Conservation (phyloP, 1,140 invertebrate species). For the Notospermus geniculatus region DNA sequence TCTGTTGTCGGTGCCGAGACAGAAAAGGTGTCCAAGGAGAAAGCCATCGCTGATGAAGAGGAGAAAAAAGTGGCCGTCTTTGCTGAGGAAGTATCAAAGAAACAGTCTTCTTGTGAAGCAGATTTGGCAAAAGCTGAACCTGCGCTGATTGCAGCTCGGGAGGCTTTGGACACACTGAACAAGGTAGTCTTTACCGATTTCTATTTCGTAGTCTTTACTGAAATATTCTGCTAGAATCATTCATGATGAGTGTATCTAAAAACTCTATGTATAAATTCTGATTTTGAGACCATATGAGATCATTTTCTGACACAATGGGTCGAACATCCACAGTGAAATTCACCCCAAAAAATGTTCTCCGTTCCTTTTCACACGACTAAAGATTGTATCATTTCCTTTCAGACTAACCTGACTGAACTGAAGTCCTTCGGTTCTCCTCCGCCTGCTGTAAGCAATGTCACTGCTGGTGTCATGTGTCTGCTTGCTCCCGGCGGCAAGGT, state of each 20-base stretch:
- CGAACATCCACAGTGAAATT: no score
- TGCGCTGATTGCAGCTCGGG: slow-evolving; percentile 85
- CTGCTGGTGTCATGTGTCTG: slow-evolving; percentile 91
- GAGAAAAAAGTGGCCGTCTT: slow-evolving; percentile 90
- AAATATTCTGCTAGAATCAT: no score
- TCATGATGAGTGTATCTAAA: no score
- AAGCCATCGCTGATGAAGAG: slow-evolving; percentile 88
- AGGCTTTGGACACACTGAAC: slow-evolving; percentile 92
- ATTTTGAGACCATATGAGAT: no score
- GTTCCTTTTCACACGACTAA: no score
- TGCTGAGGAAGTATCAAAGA: slow-evolving; percentile 90
- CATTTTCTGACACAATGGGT: no score
- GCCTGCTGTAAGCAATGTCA: slow-evolving; percentile 87
- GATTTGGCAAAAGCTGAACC: slow-evolving; percentile 95
- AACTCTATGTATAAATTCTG: no score
- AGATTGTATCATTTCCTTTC: no score
- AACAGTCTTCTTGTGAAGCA: slow-evolving; percentile 88
- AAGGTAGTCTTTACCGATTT: no score
- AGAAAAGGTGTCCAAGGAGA: slow-evolving; percentile 88
- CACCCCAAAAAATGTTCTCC: no score
- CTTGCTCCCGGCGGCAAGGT: slow-evolving; percentile 89
- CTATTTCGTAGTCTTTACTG: no score
- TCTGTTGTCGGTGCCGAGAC: slow-evolving; percentile 91
- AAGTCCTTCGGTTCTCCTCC: slow-evolving; percentile 85
- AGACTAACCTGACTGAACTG: slow-evolving; percentile 86